A percentile compares a stretch with the other conserved stretches of the same genome.
phyloP scores from a whole-genome alignment of 2,113 vertebrate species.

The Sapayoa aenigma region DNA sequence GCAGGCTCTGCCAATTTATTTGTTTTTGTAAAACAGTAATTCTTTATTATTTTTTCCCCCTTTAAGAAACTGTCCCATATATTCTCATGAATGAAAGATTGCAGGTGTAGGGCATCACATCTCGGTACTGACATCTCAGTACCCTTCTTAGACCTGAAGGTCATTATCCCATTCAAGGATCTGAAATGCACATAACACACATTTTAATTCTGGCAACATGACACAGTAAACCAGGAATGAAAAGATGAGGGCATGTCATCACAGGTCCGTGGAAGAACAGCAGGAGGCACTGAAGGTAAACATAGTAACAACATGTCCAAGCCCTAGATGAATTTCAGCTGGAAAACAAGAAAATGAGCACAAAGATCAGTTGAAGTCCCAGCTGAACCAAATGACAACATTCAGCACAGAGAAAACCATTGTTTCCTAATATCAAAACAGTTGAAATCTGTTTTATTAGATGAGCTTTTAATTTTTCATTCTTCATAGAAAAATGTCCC shows the following conservation, averaged over 20 bases:
- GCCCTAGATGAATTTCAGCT: not conserved
- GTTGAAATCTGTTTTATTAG: not conserved
- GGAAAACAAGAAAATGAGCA: not conserved
- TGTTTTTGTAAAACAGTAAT: not conserved
- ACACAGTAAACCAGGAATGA: not conserved
- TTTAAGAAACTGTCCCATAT: not conserved
- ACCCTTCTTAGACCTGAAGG: not conserved
- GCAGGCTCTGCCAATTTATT: not conserved
- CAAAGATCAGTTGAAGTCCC: not conserved
- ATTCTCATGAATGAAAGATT: not conserved
- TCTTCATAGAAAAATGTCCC: not conserved
- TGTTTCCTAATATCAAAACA: not conserved
- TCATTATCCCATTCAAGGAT: not conserved
- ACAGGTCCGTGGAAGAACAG: not conserved
- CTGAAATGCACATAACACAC: not conserved
- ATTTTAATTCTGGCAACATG: not conserved
- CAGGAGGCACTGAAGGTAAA: not conserved
- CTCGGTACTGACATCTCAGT: not conserved
- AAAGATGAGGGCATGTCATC: not conserved
- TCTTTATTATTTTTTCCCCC: not conserved
- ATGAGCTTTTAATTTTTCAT: not conserved
- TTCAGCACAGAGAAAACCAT: not conserved
- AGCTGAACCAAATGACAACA: not conserved
- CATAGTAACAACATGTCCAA: not conserved
- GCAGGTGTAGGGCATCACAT: not conserved